phyloP scores from a whole-genome alignment of 23 tunicate genomes.

The Ascidia mentula region DNA sequence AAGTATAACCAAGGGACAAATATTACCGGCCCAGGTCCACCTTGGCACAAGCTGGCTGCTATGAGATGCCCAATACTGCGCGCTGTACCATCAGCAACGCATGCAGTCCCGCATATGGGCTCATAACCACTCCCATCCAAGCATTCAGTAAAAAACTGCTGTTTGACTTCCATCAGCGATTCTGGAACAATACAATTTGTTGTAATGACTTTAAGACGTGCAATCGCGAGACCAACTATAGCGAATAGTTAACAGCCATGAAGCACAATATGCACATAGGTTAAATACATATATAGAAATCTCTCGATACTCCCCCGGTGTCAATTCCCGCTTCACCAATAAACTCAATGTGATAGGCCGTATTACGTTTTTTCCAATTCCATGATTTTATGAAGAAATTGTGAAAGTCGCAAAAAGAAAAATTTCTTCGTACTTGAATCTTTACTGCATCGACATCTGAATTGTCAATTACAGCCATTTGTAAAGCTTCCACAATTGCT shows the following conservation, averaged over 20 bases:
- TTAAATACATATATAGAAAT: conserved; percentile 10
- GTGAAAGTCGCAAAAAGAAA: conserved; percentile 1
- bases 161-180: conserved; percentile 5
- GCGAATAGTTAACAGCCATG: background rate
- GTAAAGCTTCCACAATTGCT: background rate
- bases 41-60: conserved; percentile 12
- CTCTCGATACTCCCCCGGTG: conserved; percentile 10
- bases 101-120: background rate
- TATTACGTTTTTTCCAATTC: conserved; percentile 10
- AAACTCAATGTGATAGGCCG: background rate
- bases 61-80: conserved; percentile 6
- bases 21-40: conserved; percentile 7
- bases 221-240: background rate
- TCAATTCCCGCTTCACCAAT: conserved; percentile 13
- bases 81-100: conserved; percentile 16
- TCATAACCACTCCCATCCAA: conserved; percentile 9
- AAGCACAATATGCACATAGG: background rate
- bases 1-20: background rate
- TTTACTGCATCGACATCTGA: background rate
- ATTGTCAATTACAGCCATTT: background rate
- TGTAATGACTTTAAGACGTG: background rate
- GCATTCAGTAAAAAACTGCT: conserved; percentile 3
- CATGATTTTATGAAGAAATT: background rate
- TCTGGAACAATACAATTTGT: conserved; percentile 1
- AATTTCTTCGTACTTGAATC: background rate